Evolutionary conservation across 2,888 invertebrate genomes (phyloP), one percentile per base, ranked within the genome.

Genomic region (Tetheella fluctuosa): DNA sequence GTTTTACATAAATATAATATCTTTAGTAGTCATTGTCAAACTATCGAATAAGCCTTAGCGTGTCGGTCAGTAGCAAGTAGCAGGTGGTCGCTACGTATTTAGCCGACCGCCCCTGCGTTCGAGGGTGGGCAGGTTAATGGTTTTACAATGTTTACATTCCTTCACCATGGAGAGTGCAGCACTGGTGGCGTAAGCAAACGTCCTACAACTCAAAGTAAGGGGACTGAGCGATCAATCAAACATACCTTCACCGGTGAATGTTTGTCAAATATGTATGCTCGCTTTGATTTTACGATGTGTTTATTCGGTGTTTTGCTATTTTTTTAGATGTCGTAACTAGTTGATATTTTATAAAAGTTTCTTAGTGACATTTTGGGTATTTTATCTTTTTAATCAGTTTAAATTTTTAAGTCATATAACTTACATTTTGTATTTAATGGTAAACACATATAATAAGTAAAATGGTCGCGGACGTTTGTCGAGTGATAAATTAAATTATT

Each of bases 131-230:
- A n/a, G 10, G 20, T 20, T 48, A 48, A 48, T 48, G 8, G 17
- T 64, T 58, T 57, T 58, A 61, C 66, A 75, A 62, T 91, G 91
- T 91, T 90, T 88, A 88, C 88, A 80, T 86, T 83, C 82, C 75
- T 85, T 91, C 91, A 87, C 91, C 91, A 91, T 91, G 91, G 91
- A 82, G 90, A 90, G 74, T 81, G 83, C 81, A 72, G n/a, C 2
- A 15, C 37, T 2, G 37, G 37, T 34, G 30, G 37, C 37, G 37
- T 39, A 39, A 39, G 39, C 39, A 7, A 39, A n/a, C 39, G 39
- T n/a, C 39, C 6, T 15, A 39, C 39, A 39, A n/a, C 10, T n/a
- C 3, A 2, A 13, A 34, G 34, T 13, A 13, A 34, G 39, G 39
- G 39, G 39, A n/a, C n/a, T 34, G n/a, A 55, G 57, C 75, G 76